Conservation (phyloP, 2,113 vertebrate species). For the Cromileptes altivelis region DNA sequence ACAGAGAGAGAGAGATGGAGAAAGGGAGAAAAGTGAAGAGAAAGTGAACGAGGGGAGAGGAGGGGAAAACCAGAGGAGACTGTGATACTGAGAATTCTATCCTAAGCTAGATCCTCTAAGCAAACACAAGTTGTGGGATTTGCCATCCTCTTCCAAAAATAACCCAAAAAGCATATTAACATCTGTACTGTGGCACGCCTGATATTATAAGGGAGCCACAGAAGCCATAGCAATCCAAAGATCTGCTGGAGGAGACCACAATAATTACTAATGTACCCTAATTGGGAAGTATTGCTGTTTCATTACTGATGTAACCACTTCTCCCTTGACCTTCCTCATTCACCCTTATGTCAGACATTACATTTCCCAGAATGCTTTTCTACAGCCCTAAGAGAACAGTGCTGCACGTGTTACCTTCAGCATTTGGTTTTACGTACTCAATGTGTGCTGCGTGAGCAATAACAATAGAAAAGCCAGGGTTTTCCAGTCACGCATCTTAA, state of each 20-base stretch:
- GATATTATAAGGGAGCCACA: conserved; percentile 5
- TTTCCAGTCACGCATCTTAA: conserved; percentile 29
- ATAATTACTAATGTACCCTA: neutral
- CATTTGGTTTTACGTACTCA: neutral
- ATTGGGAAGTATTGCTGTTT: neutral
- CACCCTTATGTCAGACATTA: neutral
- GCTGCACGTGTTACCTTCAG: neutral
- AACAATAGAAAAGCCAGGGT: neutral
- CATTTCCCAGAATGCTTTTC: conserved; percentile 29
- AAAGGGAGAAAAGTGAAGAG: neutral
- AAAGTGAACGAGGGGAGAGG: neutral
- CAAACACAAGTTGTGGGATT: conserved; percentile 63
- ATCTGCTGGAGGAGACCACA: neutral
- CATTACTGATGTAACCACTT: neutral
- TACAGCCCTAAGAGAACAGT: neutral
- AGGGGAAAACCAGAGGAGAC: conserved; percentile 19
- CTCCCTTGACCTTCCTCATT: neutral
- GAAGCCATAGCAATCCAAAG: neutral
- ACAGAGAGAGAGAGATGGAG: neutral
- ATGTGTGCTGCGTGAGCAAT: conserved; percentile 7
- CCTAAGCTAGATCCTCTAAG: conserved; percentile 47
- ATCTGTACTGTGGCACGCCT: conserved; percentile 33
- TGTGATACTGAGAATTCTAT: conserved; percentile 45
- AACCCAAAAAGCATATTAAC: conserved; percentile 57
- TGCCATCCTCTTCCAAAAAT: conserved; percentile 61